These are phyloP conservation scores for Lepidonotus clava DNA, from an alignment of 2,888 invertebrate species.

Conservation along the genomic window DNA sequence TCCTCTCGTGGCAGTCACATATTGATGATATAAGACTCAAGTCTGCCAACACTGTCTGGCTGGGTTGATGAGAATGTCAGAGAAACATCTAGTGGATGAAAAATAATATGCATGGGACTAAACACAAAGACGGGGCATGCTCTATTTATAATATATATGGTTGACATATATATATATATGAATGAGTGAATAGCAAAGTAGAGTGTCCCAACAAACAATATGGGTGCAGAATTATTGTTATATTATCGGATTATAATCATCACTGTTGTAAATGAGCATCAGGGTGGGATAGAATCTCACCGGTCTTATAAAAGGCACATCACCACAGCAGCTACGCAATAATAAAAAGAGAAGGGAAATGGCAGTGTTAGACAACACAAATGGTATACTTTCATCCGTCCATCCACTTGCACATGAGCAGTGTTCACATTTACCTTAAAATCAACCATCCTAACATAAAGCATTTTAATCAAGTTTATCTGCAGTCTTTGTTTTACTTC, in stretches of 20 bases:
- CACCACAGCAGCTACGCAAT: conserved; percentile 50
- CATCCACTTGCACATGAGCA: background rate
- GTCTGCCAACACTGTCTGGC: too few species aligned
- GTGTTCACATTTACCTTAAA: background rate
- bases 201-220: conserved; percentile 42
- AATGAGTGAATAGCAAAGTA: conserved; percentile 47
- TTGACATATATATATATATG: conserved; percentile 40
- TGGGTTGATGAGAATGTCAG: too few species aligned
- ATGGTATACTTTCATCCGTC: background rate
- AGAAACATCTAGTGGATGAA: background rate
- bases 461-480: too few species aligned
- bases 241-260: background rate
- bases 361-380: conserved; percentile 41
- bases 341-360: conserved; percentile 50
- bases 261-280: conserved; percentile 7
- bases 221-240: conserved; percentile 6
- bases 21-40: too few species aligned
- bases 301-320: conserved; percentile 47
- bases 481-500: too few species aligned
- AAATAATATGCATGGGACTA: conserved; percentile 36
- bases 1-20: too few species aligned
- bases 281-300: conserved; percentile 41
- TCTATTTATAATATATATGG: conserved; percentile 33
- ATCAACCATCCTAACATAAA: too few species aligned
- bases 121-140: conserved; percentile 42